Percentiles rank a stretch among this genome's conserved stretches.
These are phyloP conservation scores for Ophiodon elongatus DNA, from an alignment of 2,113 vertebrate genomes.

Conservation along the genomic window DNA sequence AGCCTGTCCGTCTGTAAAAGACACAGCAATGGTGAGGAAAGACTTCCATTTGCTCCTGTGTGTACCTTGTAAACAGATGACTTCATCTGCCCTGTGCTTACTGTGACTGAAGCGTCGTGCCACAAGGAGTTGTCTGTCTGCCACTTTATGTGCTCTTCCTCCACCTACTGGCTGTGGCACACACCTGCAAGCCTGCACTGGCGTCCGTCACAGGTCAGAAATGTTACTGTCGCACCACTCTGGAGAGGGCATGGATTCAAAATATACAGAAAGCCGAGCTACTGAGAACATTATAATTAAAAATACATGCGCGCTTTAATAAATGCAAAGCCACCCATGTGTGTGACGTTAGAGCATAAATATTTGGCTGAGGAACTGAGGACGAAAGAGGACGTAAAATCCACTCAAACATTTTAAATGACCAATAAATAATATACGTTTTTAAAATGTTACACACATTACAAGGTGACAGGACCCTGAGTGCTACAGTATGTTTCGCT, in stretches of 20 bases:
- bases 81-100: slow-evolving; percentile 25
- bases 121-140: neutral
- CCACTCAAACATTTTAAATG: neutral
- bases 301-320: neutral
- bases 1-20: neutral
- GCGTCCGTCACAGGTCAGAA: slow-evolving; percentile 22
- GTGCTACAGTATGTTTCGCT: neutral
- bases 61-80: slow-evolving; percentile 31
- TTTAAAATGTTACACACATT: neutral
- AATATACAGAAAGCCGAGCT: neutral
- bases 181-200: neutral
- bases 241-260: neutral
- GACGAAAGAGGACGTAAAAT: neutral
- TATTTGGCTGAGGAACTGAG: neutral
- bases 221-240: neutral
- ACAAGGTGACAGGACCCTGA: neutral
- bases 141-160: slow-evolving; percentile 31
- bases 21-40: neutral
- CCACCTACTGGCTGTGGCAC: slow-evolving; percentile 48
- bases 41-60: neutral
- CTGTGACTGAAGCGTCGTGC: neutral
- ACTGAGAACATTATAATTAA: neutral
- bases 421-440: neutral
- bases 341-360: neutral
- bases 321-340: neutral